phyloP scores from a whole-genome alignment of 2,888 invertebrate species.

The Pachydiplax longipennis region DNA sequence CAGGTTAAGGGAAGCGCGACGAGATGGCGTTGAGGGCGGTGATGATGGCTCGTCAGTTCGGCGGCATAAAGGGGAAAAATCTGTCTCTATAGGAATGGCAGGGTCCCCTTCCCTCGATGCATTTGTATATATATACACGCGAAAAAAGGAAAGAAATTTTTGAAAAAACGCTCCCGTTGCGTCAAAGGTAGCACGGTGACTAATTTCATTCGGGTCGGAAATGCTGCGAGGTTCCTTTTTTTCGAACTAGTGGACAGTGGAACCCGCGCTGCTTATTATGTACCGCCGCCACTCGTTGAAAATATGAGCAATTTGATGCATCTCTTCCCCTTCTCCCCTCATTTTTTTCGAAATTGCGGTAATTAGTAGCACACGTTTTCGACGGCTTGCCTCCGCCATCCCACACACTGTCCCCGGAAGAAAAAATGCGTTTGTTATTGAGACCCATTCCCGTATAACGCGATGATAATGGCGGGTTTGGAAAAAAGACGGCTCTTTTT shows the following conservation, averaged over 20 bases:
- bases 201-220: slow-evolving; percentile 34
- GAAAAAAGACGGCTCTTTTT: neutral
- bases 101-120: neutral
- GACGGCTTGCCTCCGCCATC: neutral
- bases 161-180: neutral
- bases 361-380: slow-evolving; percentile 40
- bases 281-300: neutral
- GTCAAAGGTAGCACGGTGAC: slow-evolving; percentile 33
- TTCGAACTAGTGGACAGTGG: slow-evolving; percentile 39
- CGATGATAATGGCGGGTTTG: too few species aligned
- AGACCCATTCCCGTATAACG: neutral
- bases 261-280: slow-evolving; percentile 19
- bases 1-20: slow-evolving; percentile 7
- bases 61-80: slow-evolving; percentile 20
- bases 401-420: neutral
- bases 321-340: neutral
- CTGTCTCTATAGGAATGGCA: neutral
- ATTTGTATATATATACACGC: neutral
- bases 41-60: slow-evolving; percentile 20
- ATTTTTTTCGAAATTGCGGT: slow-evolving; percentile 26
- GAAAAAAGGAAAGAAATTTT: neutral
- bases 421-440: slow-evolving; percentile 15
- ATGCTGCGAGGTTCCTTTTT: slow-evolving; percentile 21
- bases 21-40: slow-evolving; percentile 18
- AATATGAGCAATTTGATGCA: slow-evolving; percentile 26